Percentiles rank a stretch among this genome's conserved stretches.
These are phyloP conservation scores for Lutjanus erythropterus DNA, from an alignment of 2,113 vertebrate genomes.

Conservation along the genomic window DNA sequence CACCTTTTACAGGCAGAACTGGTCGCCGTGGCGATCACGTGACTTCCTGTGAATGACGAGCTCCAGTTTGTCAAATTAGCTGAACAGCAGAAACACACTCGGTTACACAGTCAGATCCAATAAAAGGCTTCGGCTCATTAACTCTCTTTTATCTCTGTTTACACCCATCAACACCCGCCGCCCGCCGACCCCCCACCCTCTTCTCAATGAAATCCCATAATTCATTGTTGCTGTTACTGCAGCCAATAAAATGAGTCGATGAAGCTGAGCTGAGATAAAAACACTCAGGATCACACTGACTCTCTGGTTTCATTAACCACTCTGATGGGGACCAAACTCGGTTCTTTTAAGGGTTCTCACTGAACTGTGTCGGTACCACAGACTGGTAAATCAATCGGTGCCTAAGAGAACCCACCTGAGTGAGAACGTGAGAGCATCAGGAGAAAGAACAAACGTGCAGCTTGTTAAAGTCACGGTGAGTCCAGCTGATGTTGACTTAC, in stretches of 20 bases:
- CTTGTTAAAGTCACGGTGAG: too few relatives aligned
- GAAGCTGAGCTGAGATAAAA: background rate
- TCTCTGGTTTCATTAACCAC: background rate
- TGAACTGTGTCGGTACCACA: too few relatives aligned
- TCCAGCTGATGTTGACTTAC: too few relatives aligned
- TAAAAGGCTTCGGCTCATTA: conserved; percentile 59
- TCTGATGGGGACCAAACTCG: too few relatives aligned
- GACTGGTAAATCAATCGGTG: too few relatives aligned
- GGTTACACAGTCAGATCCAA: conserved; percentile 29
- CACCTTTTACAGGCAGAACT: too few relatives aligned
- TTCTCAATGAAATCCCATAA: conserved; percentile 40
- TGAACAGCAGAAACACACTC: conserved; percentile 16
- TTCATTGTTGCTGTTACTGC: conserved; percentile 57
- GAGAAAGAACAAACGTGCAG: too few relatives aligned
- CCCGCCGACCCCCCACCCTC: background rate
- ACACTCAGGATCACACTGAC: background rate
- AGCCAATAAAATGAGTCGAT: conserved; percentile 64
- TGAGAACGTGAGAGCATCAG: too few relatives aligned
- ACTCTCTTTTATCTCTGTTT: conserved; percentile 47
- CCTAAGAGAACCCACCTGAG: too few relatives aligned
- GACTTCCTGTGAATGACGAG: background rate
- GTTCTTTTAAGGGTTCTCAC: too few relatives aligned
- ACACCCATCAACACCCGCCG: conserved; percentile 16
- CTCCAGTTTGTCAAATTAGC: conserved; percentile 23
- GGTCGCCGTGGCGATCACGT: background rate